Conservation (phyloP, 2,888 invertebrate genomes). For the Mesorhabditis spiculigera region DNA sequence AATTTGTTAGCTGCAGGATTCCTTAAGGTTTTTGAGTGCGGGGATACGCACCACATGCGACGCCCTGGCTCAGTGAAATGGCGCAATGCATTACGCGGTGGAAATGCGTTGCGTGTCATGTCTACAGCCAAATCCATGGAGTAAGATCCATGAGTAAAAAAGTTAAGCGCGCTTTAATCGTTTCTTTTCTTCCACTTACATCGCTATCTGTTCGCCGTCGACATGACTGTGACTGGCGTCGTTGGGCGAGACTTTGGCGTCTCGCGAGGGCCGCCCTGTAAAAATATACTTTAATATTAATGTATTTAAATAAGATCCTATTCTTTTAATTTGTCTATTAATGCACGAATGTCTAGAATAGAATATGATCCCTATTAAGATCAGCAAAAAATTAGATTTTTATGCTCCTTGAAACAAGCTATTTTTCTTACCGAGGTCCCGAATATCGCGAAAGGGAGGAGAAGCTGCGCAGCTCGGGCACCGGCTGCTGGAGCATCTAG, state of each 20-base stretch:
- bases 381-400: background rate
- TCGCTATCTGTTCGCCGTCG: slow-evolving; percentile 11
- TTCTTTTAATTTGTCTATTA: too few relatives aligned
- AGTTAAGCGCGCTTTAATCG: too few relatives aligned
- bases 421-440: slow-evolving; percentile 35
- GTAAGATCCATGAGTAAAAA: too few relatives aligned
- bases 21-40: too few relatives aligned
- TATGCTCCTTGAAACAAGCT: background rate
- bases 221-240: slow-evolving; percentile 11
- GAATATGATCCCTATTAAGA: slow-evolving; percentile 11
- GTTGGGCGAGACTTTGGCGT: slow-evolving; percentile 12
- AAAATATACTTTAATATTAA: background rate
- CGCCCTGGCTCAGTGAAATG: too few relatives aligned
- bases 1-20: too few relatives aligned
- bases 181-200: too few relatives aligned
- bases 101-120: too few relatives aligned
- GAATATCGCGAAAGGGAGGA: slow-evolving; percentile 55
- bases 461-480: slow-evolving; percentile 57
- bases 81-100: too few relatives aligned
- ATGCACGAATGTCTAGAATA: background rate
- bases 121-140: too few relatives aligned
- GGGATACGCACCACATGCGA: too few relatives aligned
- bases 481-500: slow-evolving; percentile 56
- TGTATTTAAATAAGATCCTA: too few relatives aligned
- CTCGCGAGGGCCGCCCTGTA: slow-evolving; percentile 14